Evolutionary conservation across 2,888 invertebrate genomes (phyloP).

Genomic region (Andrena marginata): DNA sequence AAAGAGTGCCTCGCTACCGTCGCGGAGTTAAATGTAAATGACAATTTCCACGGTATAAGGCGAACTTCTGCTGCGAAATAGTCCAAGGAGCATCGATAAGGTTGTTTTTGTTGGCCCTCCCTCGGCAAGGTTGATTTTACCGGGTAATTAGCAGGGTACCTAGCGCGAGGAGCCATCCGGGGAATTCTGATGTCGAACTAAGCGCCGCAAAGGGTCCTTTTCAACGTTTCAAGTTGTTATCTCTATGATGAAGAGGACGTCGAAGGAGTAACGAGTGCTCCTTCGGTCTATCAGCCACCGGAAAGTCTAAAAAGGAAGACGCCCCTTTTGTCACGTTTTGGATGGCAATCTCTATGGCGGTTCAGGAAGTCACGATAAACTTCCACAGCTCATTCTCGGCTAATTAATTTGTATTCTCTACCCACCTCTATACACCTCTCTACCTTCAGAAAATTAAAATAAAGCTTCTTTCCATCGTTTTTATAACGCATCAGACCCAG

Average conservation of each 20-base stretch:
- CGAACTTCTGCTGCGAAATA: slow-evolving; percentile 6
- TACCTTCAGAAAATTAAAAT: no score
- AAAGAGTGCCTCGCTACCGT: background rate
- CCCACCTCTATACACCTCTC: no score
- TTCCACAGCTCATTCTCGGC: no score
- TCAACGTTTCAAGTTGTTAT: slow-evolving; percentile 35
- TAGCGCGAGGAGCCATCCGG: slow-evolving; percentile 13
- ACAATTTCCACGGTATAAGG: background rate
- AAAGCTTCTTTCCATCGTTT: background rate
- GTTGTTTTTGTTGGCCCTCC: slow-evolving; percentile 13
- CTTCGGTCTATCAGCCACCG: slow-evolving; percentile 2
- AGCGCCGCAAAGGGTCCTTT: slow-evolving; percentile 28
- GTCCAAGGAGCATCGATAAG: slow-evolving; percentile 26
- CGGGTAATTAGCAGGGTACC: slow-evolving; percentile 30
- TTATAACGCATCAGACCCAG: background rate
- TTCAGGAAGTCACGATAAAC: background rate
- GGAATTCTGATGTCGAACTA: slow-evolving; percentile 37
- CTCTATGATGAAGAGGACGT: slow-evolving; percentile 33
- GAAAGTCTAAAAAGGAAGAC: slow-evolving; percentile 7
- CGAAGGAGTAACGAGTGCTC: slow-evolving; percentile 44
- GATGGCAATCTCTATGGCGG: slow-evolving; percentile 12
- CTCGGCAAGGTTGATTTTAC: slow-evolving; percentile 4
- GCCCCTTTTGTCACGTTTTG: slow-evolving; percentile 26
- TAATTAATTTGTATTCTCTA: background rate
- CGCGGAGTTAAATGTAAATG: background rate